These are phyloP conservation scores for Geodia barretti DNA, from an alignment of 37 sponge, comb jelly and placozoan species.

Conservation along the genomic window DNA sequence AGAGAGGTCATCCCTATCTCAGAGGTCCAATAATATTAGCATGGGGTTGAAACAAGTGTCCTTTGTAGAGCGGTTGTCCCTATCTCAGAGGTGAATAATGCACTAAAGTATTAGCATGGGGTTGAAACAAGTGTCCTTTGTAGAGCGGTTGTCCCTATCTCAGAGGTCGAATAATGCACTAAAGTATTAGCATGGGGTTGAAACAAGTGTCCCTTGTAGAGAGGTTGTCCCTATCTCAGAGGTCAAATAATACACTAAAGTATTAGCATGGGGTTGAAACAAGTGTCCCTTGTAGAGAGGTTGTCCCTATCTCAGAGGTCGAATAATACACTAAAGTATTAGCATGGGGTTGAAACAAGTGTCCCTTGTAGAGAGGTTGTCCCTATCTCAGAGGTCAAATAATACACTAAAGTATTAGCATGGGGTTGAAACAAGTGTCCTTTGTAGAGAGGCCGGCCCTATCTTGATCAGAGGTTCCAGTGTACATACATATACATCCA, in stretches of 20 bases:
- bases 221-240: no score
- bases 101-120: no score
- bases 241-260: no score
- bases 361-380: background rate
- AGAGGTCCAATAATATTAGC: background rate
- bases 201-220: no score
- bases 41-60: background rate
- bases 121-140: no score
- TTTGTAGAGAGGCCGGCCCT: background rate
- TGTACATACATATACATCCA: background rate
- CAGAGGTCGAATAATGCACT: no score
- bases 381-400: background rate
- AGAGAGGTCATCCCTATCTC: background rate
- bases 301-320: background rate
- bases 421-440: background rate
- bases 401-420: no score
- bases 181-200: no score
- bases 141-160: no score
- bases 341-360: background rate
- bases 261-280: background rate
- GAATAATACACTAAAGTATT: background rate
- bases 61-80: background rate
- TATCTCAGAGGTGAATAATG: no score
- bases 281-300: background rate
- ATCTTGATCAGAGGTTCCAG: background rate